These are phyloP conservation scores for Pelagia noctiluca DNA, from an alignment of 30 jellyfish, hydroid and myxozoan species.

Conservation along the genomic window DNA sequence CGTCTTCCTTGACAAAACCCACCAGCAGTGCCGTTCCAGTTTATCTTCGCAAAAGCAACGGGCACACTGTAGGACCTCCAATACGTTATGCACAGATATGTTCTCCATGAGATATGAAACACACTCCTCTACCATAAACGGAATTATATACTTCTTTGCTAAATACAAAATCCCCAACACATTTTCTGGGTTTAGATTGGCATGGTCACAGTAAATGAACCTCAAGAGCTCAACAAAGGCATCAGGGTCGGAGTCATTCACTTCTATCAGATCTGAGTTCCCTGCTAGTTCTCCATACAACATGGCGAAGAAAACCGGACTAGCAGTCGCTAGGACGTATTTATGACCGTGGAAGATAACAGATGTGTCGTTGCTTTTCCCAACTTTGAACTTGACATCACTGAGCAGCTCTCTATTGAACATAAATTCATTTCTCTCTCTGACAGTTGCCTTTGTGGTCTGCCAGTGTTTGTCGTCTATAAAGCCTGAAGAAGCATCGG, in stretches of 20 bases:
- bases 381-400: slow-evolving; percentile 83
- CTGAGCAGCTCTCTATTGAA: slow-evolving; percentile 82
- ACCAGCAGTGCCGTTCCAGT: slow-evolving; percentile 96
- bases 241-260: slow-evolving; percentile 96
- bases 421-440: slow-evolving; percentile 93
- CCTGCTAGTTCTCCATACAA: slow-evolving; percentile 85
- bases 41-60: slow-evolving; percentile 86
- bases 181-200: slow-evolving; percentile 62
- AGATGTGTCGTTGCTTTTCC: slow-evolving; percentile 50
- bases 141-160: slow-evolving; percentile 95
- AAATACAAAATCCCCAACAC: slow-evolving; percentile 85
- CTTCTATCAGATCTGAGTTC: slow-evolving; percentile 52
- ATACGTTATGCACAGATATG: slow-evolving; percentile 84
- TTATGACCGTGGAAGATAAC: slow-evolving; percentile 85
- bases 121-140: slow-evolving; percentile 87
- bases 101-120: slow-evolving; percentile 84
- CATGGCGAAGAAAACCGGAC: slow-evolving; percentile 99
- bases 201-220: slow-evolving; percentile 89
- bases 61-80: slow-evolving; percentile 93
- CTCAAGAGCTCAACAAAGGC: slow-evolving; percentile 86
- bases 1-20: slow-evolving; percentile 85
- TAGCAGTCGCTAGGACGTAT: slow-evolving; percentile 93
- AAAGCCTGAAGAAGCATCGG: too few relatives aligned
- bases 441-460: slow-evolving; percentile 77
- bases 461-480: slow-evolving; percentile 94